A percentile compares a stretch with the other conserved stretches of the same genome.
phyloP scores from a whole-genome alignment of 2,888 invertebrate genomes.

The Capitulum mitella region DNA sequence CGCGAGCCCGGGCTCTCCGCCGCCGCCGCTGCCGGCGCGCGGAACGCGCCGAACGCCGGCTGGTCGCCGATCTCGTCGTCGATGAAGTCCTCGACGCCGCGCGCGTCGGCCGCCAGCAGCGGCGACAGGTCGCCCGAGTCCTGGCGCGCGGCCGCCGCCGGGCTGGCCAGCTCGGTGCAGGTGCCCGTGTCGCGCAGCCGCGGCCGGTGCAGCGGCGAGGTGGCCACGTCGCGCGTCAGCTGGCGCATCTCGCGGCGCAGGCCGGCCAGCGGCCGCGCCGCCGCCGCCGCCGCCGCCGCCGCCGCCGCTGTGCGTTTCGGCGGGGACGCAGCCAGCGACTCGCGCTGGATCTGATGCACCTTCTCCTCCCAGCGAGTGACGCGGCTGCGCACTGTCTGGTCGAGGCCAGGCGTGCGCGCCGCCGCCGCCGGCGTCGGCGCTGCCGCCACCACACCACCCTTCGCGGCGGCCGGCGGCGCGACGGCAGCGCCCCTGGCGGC shows the following conservation, averaged over 20 bases:
- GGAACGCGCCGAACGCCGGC: constrained; percentile 1
- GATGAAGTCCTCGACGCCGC: constrained; percentile 13
- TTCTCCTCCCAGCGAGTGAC: constrained; percentile 20
- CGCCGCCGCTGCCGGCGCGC: too few species aligned
- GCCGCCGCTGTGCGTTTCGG: too few species aligned
- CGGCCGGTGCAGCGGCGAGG: neutral
- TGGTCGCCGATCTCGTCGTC: constrained; percentile 23
- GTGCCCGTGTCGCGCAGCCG: neutral
- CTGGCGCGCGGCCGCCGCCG: neutral
- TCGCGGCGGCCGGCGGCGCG: too few species aligned
- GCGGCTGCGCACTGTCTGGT: neutral
- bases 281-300: neutral
- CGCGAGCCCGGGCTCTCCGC: too few species aligned
- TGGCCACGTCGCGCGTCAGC: constrained; percentile 25
- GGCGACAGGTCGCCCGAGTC: neutral
- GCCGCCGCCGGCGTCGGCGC: neutral
- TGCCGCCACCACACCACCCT: too few species aligned
- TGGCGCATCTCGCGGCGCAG: constrained; percentile 11
- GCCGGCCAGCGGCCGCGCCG: neutral
- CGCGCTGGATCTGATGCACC: neutral
- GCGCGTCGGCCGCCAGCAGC: neutral
- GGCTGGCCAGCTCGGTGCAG: neutral
- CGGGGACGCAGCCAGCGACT: too few species aligned
- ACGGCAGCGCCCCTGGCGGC: too few species aligned
- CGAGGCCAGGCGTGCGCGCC: neutral